Evolutionary conservation across 2,888 invertebrate species (phyloP), one percentile per base, ranked within the genome.

Genomic region (Drosophila affinis): DNA sequence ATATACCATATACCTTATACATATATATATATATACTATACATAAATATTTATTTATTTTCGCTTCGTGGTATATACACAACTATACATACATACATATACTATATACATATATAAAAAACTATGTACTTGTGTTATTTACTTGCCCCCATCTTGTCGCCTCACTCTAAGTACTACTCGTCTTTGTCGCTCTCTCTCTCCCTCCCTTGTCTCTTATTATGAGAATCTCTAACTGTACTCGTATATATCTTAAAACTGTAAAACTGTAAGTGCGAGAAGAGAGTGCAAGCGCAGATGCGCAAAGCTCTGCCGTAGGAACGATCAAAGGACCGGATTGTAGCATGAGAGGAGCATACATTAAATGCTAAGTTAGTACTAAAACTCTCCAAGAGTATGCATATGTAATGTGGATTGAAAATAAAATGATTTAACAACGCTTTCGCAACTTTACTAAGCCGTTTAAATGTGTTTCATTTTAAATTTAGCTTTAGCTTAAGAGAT

Each of bases 401-500:
- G 76, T 82, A 82, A 78, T 76, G 79, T 78, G 82, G 39, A 75
- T 79, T 72, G 76, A 72, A 72, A 69, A 72, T 72, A 72, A 72
- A 62, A 67, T 52, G 47, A 72, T 63, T 70, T 53, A 62, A 75
- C 69, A 82, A 77, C 73, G 83, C 83, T 83, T 86, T 83, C 83
- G 83, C 83, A 77, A 79, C 83, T 83, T 83, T 82, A 83, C 86
- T 79, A 82, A 85, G 77, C 77, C 72, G 70, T 29, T 49, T 14
- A 1, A 21, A 51, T 48, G n/a, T 34, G 49, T 12, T 18, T 24
- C 24, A 24, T 5, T 24, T 5, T 24, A 3, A 5, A 24, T 24
- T 24, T 21, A 21, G 21, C 21, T 21, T 0, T 24, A 24, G 24
- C 24, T 24, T 24, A 0, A 24, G 24, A 4, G 5, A 24, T 24